Evolutionary conservation across 2,797 vertebrate genomes (phyloP), one percentile per base, ranked within the genome.

Genomic region (Sebastes flavidus): DNA sequence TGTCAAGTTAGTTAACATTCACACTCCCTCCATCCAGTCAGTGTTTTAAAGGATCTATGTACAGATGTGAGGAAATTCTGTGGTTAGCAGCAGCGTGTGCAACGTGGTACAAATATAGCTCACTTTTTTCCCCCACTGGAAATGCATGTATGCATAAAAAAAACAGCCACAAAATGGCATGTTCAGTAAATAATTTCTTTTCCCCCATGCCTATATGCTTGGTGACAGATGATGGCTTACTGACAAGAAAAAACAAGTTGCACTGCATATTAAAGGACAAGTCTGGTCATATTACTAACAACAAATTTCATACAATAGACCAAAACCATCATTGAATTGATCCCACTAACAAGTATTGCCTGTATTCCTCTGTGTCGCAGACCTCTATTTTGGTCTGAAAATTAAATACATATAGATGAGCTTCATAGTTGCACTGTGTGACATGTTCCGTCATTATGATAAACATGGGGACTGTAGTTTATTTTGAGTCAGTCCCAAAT

Each of bases 81-180:
- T 59, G 75, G 71, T 42, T 32, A 8, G 24, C 20, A 22, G 59
- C 27, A 55, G 30, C 4, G 27, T 70, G 73, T 62, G 22, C n/a
- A 67, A 8, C n/a, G 25, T 62, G 46, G 38, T 38, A 62, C 36
- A 46, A 73, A 81, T 58, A 72, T 54, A 72, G 36, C 29, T 62
- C n/a, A 25, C 72, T 74, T 77, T 32, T 42, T 65, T 70, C 65
- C 65, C 32, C n/a, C 71, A 46, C 49, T 56, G 54, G 8, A 80
- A 81, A 74, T 74, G 38, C 7, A 75, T 22, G 5, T 22, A 22
- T 34, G 27, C 22, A 30, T 30, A n/a, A 66, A 22, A 52, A 70
- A 30, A 60, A 38, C 18, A n/a, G n/a, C n/a, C n/a, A n/a, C n/a
- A n/a, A n/a, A n/a, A n/a, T n/a, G n/a, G n/a, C n/a, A n/a, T n/a